Percentiles rank a stretch among this genome's conserved stretches.
Evolutionary conservation across 2,113 vertebrate species (phyloP).

Genomic region (Laticauda laticaudata): DNA sequence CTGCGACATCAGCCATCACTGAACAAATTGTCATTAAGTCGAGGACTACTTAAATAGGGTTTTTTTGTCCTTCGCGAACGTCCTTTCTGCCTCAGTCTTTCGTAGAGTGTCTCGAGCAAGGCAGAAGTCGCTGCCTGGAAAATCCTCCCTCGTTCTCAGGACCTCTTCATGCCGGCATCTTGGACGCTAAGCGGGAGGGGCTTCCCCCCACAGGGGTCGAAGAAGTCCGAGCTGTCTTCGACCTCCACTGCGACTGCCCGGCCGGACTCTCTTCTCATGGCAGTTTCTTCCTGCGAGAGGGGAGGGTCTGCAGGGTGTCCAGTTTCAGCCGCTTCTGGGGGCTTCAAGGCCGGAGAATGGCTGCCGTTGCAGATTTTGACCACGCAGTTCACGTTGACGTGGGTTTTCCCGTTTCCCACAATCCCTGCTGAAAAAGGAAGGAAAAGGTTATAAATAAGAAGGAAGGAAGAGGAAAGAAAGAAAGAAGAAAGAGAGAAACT

Average conservation of each 20-base stretch:
- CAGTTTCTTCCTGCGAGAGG: slow-evolving; percentile 66
- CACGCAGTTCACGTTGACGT: slow-evolving; percentile 69
- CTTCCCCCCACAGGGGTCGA: slow-evolving; percentile 38
- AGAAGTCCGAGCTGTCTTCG: slow-evolving; percentile 28
- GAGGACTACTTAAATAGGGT: not conserved
- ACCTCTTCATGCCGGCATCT: slow-evolving; percentile 54
- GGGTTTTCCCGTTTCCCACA: slow-evolving; percentile 26
- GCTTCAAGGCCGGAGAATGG: slow-evolving; percentile 47
- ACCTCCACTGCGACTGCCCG: slow-evolving; percentile 29
- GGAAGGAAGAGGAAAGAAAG: not conserved
- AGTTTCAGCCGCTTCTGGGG: accelerated
- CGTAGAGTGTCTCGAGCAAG: not conserved
- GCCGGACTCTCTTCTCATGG: slow-evolving; percentile 22
- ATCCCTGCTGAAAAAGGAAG: slow-evolving; percentile 52
- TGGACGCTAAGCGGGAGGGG: slow-evolving; percentile 55
- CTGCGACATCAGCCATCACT: not conserved
- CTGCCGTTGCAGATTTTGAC: slow-evolving; percentile 63
- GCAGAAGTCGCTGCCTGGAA: not conserved
- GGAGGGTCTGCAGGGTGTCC: slow-evolving; percentile 22
- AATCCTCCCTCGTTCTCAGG: slow-evolving; percentile 33
- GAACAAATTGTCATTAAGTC: not conserved
- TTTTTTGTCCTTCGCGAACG: not conserved
- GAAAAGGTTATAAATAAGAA: not conserved
- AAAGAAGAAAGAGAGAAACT: no score
- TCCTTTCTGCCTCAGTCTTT: not conserved